Base-by-base conservation (phyloP, 2,113 vertebrate genomes). In the Atlantisia rogersi region DNA sequence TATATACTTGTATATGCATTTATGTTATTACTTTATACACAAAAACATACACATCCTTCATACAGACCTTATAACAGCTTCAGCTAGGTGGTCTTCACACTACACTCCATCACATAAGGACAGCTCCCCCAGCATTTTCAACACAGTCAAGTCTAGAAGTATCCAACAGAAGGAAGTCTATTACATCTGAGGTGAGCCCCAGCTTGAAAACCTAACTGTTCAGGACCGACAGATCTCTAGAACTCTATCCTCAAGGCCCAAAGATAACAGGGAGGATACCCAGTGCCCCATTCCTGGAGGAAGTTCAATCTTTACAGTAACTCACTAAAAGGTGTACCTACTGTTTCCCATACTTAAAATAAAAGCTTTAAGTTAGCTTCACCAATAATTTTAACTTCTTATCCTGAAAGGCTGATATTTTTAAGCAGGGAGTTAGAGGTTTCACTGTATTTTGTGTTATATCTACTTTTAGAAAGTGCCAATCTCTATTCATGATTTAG, bases 1-100 rank as follows among this genome's bases (percentile, higher is more conserved):
- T 1, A 10, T 2, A 25, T 4, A 35, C 7, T 5, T 6, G 1
- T 55, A 65, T 7, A 9, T 7, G 25, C 31, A 6, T 4, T 20
- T 15, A 35, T 31, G 28, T 10, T 65, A 31, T 25, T 37, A 42
- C 21, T 46, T 68, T 0, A 31, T 19, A 92, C 26, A 13, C 9
- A 35, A 28, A 56, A 70, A 63, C 50, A 70, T 20, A 35, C 20
- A 12, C 0, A 0, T 14, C 7, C 53, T 58, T 31, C n/a, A 24
- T 4, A 21, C 16, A 69, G 50, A 79, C 39, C 24, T 71, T 37
- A 10, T 3, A 46, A 32, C 10, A 29, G 10, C 35, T 75, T 39
- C 8, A 62, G 24, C 32, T 6, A 18, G 7, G 7, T 24, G 32
- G 2, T 26, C 63, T 58, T 76, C 77, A 65, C 25, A 13, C 42